Base-by-base conservation (phyloP, 1,140 invertebrate genomes). In the Bathynomus jamesi region DNA sequence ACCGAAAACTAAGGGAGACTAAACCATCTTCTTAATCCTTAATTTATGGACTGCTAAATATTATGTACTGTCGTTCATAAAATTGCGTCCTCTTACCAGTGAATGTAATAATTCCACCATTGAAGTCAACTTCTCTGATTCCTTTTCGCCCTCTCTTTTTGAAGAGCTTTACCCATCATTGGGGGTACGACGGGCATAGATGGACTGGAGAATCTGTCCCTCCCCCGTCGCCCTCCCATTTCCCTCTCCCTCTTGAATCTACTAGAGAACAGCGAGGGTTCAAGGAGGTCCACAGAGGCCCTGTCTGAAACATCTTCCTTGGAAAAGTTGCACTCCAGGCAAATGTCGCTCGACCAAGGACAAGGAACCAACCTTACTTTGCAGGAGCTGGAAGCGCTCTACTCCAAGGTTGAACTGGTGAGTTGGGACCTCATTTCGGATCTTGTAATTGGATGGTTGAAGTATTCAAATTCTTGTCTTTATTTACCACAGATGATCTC, bases 191-290 rank as follows among this genome's bases (percentile, higher is more conserved):
- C 53, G 8, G 69, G 53, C 2, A 31, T 70, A 61, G 75, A 76
- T 25, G 62, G 68, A 11, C 24, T 71, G 24, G 72, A 69, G 24
- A 65, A 30, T 17, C 4, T 60, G 27, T 61, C 68, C 24, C 60
- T 71, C 5, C 75, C 72, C 2, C 65, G 70, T 28, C 72, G 75
- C 27, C 72, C 72, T 17, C 72, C 72, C 28, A 72, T 73, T 64
- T 76, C 72, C 30, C 53, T 76, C 4, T 76, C 75, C 4, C 63
- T 76, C 13, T 69, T 76, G 10, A 76, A 76, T 53, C 63, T 76
- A 4, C 32, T 76, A 21, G 75, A 73, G 53, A 73, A 76, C 61
- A 76, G 75, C 29, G 75, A 76, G 46, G 75, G 75, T 13, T 76
- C 75, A 11, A 64, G 75, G 25, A 67, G 75, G 17, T 74, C 72